phyloP scores from a whole-genome alignment of 2,113 vertebrate species.

The Thamnaconus septentrionalis region DNA sequence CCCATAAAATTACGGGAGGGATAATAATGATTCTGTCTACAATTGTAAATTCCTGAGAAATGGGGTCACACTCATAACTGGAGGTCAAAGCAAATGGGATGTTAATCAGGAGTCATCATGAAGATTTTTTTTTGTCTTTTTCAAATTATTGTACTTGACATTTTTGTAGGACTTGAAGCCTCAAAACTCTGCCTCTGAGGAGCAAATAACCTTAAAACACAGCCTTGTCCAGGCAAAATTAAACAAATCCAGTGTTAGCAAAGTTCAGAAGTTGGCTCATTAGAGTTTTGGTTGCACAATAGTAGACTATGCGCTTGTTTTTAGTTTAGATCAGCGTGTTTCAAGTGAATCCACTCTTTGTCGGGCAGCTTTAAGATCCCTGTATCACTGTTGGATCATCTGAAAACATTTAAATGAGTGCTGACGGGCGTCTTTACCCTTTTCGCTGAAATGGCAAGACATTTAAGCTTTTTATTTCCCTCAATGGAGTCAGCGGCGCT shows the following conservation, averaged over 20 bases:
- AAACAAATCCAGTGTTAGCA: neutral
- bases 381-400: conserved; percentile 39
- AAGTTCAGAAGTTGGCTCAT: neutral
- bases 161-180: neutral
- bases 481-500: conserved; percentile 58
- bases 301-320: too few species aligned
- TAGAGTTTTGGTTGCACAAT: too few species aligned
- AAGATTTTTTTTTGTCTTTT: neutral
- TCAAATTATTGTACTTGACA: neutral
- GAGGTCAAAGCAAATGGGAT: too few species aligned
- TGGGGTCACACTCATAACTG: too few species aligned
- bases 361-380: conserved; percentile 18
- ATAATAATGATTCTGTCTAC: too few species aligned
- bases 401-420: conserved; percentile 50
- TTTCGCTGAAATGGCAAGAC: conserved; percentile 69
- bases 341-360: neutral
- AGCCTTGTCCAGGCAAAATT: neutral
- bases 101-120: too few species aligned
- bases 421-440: conserved; percentile 70
- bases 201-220: neutral
- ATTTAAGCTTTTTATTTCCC: conserved; percentile 70
- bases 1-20: too few species aligned
- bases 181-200: neutral
- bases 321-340: too few species aligned
- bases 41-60: too few species aligned